Evolutionary conservation across 2,888 invertebrate species (phyloP), one percentile per base, ranked within the genome.

Genomic region (Ennomos fuscantarius): DNA sequence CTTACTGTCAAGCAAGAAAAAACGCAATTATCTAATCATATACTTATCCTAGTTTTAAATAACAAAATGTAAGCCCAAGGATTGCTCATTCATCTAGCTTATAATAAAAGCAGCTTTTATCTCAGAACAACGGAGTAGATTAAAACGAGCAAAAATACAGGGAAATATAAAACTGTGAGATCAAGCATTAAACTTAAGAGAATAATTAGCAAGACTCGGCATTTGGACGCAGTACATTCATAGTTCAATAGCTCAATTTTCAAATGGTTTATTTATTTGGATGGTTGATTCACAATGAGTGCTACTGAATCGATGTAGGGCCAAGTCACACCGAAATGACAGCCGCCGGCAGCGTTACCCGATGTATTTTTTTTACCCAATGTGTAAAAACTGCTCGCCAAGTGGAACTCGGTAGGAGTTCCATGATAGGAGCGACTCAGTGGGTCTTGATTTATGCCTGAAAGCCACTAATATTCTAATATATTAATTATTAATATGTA

Each of bases 111-210:
- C 76, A 69, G 77, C 77, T 79, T 83, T 84, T 78, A 80, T 79
- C 78, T 74, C 66, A 78, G 74, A 76, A 73, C 72, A 72, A 66
- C 67, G 67, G 62, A 68, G 72, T 53, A 66, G 62, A 75, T 71
- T 66, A 66, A 73, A 72, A 63, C 63, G 69, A 70, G 76, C 75
- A 79, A 78, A 75, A 77, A 53, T 59, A 76, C 68, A 70, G 47
- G 63, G 49, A 63, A 65, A 65, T 65, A 67, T 67, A 57, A 62
- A 65, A 53, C 52, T 53, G 69, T 72, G 73, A 74, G 82, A 82
- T 84, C 81, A 82, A 82, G 81, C 76, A 68, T 70, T 73, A 73
- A 72, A 78, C 70, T 80, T 70, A 72, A 83, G 82, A 79, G 83
- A 73, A 79, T 84, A 86, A 86, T 86, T 85, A 84, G 81, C 74